These are phyloP conservation scores for Cataglyphis hispanica DNA, from an alignment of 1,140 invertebrate genomes.

Conservation along the genomic window DNA sequence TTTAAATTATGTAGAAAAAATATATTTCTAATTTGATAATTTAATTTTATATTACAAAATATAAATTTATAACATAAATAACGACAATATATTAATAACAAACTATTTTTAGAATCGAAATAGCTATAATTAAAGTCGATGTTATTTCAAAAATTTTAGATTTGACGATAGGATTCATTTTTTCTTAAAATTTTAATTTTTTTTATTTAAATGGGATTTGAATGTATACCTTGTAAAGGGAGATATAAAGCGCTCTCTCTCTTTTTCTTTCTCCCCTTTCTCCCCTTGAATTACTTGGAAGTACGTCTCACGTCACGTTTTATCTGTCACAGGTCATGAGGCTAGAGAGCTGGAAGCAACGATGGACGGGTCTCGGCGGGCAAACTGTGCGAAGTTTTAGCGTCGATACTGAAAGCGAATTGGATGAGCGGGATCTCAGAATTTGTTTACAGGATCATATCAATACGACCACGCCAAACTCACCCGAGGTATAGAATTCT, in stretches of 20 bases:
- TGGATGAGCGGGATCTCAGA: slow-evolving; percentile 85
- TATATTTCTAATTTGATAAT: background rate
- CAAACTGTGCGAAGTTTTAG: slow-evolving; percentile 82
- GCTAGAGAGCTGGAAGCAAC: slow-evolving; percentile 88
- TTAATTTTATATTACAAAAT: background rate
- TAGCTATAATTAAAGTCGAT: background rate
- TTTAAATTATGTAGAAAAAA: background rate
- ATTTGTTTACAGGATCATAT: slow-evolving; percentile 84
- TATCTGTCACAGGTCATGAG: slow-evolving; percentile 88
- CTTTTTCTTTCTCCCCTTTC: background rate
- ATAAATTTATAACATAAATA: background rate
- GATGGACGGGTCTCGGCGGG: slow-evolving; percentile 81
- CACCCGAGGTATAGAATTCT: slow-evolving; percentile 76
- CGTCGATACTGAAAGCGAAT: slow-evolving; percentile 86
- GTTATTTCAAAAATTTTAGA: slow-evolving; percentile 7
- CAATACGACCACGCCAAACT: slow-evolving; percentile 71
- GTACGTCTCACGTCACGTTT: background rate
- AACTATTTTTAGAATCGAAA: background rate
- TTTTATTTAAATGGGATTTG: background rate
- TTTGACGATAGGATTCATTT: background rate
- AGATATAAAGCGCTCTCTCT: background rate
- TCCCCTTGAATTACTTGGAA: background rate
- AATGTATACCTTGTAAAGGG: slow-evolving; percentile 20
- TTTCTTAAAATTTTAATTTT: background rate
- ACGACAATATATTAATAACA: background rate